Percentiles rank a stretch among this genome's conserved stretches.
Evolutionary conservation across 2,797 vertebrate genomes (phyloP).

Genomic region (Sus cebifrons): DNA sequence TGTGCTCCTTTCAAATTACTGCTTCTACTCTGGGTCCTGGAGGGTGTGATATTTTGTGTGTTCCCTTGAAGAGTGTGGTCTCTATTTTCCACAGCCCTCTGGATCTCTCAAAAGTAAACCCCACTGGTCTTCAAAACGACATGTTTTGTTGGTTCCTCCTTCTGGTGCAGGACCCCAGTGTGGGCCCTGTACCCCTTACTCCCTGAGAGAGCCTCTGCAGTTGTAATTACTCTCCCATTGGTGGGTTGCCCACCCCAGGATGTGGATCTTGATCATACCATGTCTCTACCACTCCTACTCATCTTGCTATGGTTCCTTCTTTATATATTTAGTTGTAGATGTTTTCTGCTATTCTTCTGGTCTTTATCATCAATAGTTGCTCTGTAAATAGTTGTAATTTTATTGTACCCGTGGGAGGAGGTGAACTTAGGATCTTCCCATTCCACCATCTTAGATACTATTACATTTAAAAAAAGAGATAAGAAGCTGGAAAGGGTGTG

Average conservation of each 20-base stretch:
- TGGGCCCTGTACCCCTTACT: neutral
- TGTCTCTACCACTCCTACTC: neutral
- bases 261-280: neutral
- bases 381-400: neutral
- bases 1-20: neutral
- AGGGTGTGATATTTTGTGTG: neutral
- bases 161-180: neutral
- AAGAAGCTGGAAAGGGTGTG: neutral
- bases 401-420: neutral
- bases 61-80: neutral
- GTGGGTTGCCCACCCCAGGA: neutral
- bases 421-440: neutral
- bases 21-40: neutral
- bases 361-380: neutral
- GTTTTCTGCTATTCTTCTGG: neutral
- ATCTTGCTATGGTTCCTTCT: neutral
- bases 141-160: neutral
- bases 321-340: neutral
- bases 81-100: neutral
- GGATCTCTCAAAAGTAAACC: neutral
- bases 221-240: neutral
- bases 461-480: neutral
- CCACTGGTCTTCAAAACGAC: neutral
- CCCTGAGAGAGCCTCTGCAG: neutral
- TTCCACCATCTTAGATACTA: neutral